These are phyloP conservation scores for Myrmophylax atrothorax DNA, from an alignment of 2,113 vertebrate species.

Conservation along the genomic window DNA sequence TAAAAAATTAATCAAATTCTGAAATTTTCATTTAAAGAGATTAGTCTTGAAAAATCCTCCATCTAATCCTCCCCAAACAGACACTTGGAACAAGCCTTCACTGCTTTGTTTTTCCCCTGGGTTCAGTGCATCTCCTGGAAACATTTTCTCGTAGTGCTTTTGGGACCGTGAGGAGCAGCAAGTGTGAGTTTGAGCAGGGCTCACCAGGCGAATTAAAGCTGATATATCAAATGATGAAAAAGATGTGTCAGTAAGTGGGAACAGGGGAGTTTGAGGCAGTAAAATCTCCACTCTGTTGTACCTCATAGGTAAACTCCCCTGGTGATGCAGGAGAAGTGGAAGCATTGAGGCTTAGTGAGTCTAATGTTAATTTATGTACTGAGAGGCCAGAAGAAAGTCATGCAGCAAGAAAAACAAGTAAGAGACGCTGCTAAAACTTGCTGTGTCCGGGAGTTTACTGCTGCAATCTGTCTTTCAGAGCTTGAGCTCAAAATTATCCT, in stretches of 20 bases:
- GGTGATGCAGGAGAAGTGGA: background rate
- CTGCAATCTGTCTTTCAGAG: constrained; percentile 7
- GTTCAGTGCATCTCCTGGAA: constrained; percentile 45
- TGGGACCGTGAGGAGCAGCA: constrained; percentile 28
- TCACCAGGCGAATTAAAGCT: constrained; percentile 22
- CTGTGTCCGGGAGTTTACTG: constrained; percentile 12
- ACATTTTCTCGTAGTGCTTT: constrained; percentile 25
- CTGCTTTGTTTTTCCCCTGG: constrained; percentile 44
- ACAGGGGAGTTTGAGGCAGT: constrained; percentile 29
- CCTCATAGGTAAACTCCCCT: constrained; percentile 41
- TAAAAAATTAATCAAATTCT: constrained; percentile 67
- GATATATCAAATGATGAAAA: constrained; percentile 47
- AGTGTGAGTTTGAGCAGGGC: constrained; percentile 19
- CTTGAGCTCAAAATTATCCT: constrained; percentile 17
- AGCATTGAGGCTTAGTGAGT: background rate
- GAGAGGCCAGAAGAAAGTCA: constrained; percentile 8
- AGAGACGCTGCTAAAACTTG: constrained; percentile 33
- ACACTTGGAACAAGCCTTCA: constrained; percentile 43
- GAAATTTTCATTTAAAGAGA: constrained; percentile 70
- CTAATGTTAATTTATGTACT: background rate
- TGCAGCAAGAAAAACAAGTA: constrained; percentile 33
- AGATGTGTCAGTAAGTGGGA: constrained; percentile 47
- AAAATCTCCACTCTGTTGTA: constrained; percentile 6
- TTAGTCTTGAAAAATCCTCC: constrained; percentile 56
- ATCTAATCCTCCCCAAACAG: constrained; percentile 58